Evolutionary conservation across 2,888 invertebrate genomes (phyloP), one percentile per base, ranked within the genome.

Genomic region (Athripsodes cinereus): DNA sequence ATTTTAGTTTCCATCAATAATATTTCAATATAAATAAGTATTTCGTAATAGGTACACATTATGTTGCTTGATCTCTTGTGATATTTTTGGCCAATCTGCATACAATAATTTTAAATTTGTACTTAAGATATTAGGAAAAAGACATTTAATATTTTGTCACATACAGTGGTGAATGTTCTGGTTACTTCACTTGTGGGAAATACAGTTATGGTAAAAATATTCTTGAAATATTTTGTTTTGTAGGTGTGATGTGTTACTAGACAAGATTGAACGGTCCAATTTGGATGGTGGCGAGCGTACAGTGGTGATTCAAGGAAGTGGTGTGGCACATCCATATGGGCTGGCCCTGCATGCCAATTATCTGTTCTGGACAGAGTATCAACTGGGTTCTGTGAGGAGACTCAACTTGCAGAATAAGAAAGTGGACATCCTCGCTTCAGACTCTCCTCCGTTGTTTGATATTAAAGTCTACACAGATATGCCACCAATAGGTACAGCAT

Each of bases 331-430:
- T 70, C 89, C 90, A 0, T 86, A 84, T 70, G 86, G 89, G 1
- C 74, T 90, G 52, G 84, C 84, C 10, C 76, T 83, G 56, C 77
- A 81, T 67, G 81, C 85, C 62, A 81, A 81, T 44, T 76, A 76
- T 54, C 72, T 91, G 40, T 82, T 83, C 68, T 90, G 86, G 85
- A 84, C 85, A 64, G 90, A 89, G 73, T 84, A 83, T 70, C 79
- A 79, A 64, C 79, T 83, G 67, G 87, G 86, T 57, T 76, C 75
- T 2, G 76, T 85, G 1, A 76, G 79, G 66, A 72, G 75, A 10
- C 75, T 80, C 52, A 73, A 76, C 65, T 70, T 81, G 13, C 68
- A 66, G 5, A 73, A 71, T 35, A 71, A 69, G n/a, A 71, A 70
- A 48, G 68, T 79, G 22, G 72, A 74, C 55, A 69, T 76, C 40